Evolutionary conservation across 2,113 vertebrate genomes (phyloP), one percentile per base, ranked within the genome.

Genomic region (Tyto alba): DNA sequence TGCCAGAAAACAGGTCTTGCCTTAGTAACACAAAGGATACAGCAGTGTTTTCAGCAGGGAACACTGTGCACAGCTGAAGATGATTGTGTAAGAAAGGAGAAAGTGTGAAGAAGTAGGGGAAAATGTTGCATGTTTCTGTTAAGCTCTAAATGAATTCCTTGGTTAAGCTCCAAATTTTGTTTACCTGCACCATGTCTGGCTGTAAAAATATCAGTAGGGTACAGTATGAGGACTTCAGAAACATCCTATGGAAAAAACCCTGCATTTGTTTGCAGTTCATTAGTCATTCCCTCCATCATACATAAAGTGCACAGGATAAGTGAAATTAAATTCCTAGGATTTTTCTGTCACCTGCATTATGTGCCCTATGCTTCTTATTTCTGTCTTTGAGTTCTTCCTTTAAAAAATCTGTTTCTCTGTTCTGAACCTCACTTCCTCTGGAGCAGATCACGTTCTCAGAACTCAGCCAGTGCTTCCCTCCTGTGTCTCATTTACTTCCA

Each of bases 401-500:
- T 57, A 56, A 66, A 95, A 76, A 62, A 34, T 53, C 57, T n/a
- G 6, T 85, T 86, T 76, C 62, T 92, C 13, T 90, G 13, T 72
- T 87, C 71, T 71, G 62, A 93, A 69, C 41, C n/a, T 76, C 56
- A 80, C 82, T 96, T 96, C 96, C 94, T 88, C 85, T 85, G 59
- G 57, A 76, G n/a, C 1, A 79, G 57, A 57, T 62, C 20, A 21
- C 1, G 3, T 83, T 95, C 77, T 83, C 67, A 83, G 74, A 91
- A 90, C n/a, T 71, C 63, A 67, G 85, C 8, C 47, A 52, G 26
- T 48, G 22, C 22, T 86, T 91, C 30, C 41, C 55, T 86, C 55
- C 72, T 93, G 0, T 34, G 62, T 91, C 78, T 94, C 7, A 3
- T 62, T 91, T 69, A 74, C 59, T 91, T 94, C 59, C 41, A 21